phyloP scores from a whole-genome alignment of 2,113 vertebrate genomes.

The Shinisaurus crocodilurus region DNA sequence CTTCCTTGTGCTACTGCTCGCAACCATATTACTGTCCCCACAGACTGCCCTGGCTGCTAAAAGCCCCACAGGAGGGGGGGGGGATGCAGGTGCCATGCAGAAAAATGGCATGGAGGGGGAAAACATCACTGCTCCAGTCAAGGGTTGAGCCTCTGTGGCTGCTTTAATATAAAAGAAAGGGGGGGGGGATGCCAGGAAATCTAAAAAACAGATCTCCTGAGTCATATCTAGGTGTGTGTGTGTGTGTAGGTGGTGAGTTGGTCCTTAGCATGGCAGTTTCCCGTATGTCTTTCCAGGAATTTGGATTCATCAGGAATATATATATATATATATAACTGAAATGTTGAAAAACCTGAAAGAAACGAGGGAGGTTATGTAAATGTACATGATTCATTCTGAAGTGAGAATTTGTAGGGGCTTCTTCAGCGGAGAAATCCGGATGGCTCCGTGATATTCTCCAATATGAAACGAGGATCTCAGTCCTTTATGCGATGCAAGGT shows the following conservation, averaged over 20 bases:
- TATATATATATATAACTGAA: neutral
- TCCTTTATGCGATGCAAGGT: slow-evolving; percentile 63
- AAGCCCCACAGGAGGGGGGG: neutral
- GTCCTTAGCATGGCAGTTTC: neutral
- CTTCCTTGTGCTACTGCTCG: too few relatives aligned
- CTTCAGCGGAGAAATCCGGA: neutral
- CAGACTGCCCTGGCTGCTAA: neutral
- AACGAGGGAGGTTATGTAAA: neutral
- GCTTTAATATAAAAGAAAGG: neutral
- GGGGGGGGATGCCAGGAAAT: neutral
- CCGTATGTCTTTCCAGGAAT: neutral
- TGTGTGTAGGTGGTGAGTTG: too few relatives aligned
- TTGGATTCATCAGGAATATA: neutral
- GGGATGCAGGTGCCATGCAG: neutral
- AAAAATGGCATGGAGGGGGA: neutral
- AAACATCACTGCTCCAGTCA: neutral
- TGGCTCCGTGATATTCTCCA: slow-evolving; percentile 60
- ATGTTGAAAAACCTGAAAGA: neutral
- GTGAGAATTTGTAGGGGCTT: neutral
- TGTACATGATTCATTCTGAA: neutral
- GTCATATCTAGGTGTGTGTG: neutral
- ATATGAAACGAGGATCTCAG: slow-evolving; percentile 56
- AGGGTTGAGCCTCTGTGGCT: neutral
- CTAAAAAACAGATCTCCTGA: neutral
- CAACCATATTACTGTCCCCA: neutral